These are phyloP conservation scores for western clawed frog (Xenopus tropicalis) DNA, from an alignment of 2,113 vertebrate genomes.

Conservation along the genomic window UCB_Xtro_10.0 CM004449.2:18684001-18684500, in stretches of 20 bases:
- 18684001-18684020: conserved; percentile 16
- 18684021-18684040: not conserved
- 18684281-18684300: not conserved
- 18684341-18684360: no score
- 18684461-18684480: no score
- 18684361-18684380: no score
- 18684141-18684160: not conserved
- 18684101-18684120: not conserved
- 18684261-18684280: not conserved
- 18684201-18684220: conserved; percentile 9
- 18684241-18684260: not conserved
- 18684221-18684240: conserved; percentile 2
- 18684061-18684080: not conserved
- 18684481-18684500: no score
- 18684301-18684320: no score
- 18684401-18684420: no score
- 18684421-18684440: no score
- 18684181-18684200: not conserved
- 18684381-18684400: no score
- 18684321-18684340: no score
- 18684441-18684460: no score
- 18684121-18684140: not conserved
- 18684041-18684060: not conserved
- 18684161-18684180: not conserved
- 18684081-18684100: not conserved